Evolutionary conservation across 1,140 invertebrate species (phyloP), one percentile per base, ranked within the genome.

Genomic region (Drosophila parvula): DNA sequence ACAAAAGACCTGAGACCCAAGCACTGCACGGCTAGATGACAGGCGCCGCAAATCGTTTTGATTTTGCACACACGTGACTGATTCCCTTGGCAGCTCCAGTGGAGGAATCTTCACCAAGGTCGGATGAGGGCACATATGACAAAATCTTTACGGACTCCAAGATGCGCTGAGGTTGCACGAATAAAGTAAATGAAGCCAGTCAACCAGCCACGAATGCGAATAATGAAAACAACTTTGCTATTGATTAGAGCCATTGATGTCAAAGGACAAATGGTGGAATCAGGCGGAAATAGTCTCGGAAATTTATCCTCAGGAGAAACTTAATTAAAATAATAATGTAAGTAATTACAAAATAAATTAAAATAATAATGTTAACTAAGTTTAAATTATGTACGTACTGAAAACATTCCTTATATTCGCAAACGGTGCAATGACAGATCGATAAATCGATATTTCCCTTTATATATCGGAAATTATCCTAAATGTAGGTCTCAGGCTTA

Each of bases 11-110:
- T 65, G 7, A 61, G 58, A 81, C 32, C 48, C 40, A 48, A 74
- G 71, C 48, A 14, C 9, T 40, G 65, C 45, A 60, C 48, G 16
- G 34, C 34, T 5, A 32, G 27, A 36, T 41, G 41, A 60, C 75
- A 78, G 67, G 40, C 53, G 50, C 63, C 71, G 41, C 80, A 83
- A 83, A 83, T 76, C 76, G 81, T 75, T 89, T 81, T 89, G 84
- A 84, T 89, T 89, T 81, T 60, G 51, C 80, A 79, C 76, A 83
- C 78, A 80, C 69, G 79, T 88, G 79, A 83, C 80, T 83, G 80
- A 55, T 78, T 73, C 48, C 27, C 58, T 32, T 22, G 68, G 68
- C 22, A 28, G 30, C 27, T 32, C 14, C 28, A 3, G 40, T 16
- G 11, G 10, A 41, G 55, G 30, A 68, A 53, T 44, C 56, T 5